Evolutionary conservation across 2,113 vertebrate species (phyloP), one percentile per base, ranked within the genome.

Genomic region (Thunnus thynnus): DNA sequence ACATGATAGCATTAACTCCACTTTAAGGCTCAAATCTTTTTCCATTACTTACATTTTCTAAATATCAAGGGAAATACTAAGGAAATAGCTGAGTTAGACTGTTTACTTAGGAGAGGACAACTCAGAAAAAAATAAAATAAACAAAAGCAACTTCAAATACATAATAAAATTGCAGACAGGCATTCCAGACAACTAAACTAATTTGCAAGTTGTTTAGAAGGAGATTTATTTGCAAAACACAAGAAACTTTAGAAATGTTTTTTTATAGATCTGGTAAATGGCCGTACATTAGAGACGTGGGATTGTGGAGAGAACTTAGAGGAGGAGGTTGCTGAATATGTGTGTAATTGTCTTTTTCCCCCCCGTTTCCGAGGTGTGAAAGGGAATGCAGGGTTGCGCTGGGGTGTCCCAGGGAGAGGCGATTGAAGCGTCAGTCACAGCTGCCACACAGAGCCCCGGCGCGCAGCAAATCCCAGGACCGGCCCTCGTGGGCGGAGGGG

Each of bases 351-450:
- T 93, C 90, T 92, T 92, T 88, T 83, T 78, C 64, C 76, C 72
- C 82, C 82, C 87, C 86, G 90, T 93, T 94, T 94, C 93, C 92
- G 91, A 94, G 93, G 94, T 88, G 92, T 94, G 93, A 95, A 94
- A 94, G 92, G 86, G 93, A 93, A 93, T 93, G 93, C 82, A 69
- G 91, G 87, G 88, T 86, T 91, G 92, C 72, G n/a, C 84, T 81
- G 87, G 88, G 94, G 85, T 61, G 88, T 95, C 94, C 94, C 86
- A 71, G 92, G 83, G 95, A 88, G 94, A 87, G 78, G 81, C 94
- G 88, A 95, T 94, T 95, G 94, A 95, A 94, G 89, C 91, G 88
- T 94, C 91, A 94, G 86, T 95, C 94, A 94, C 94, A 95, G 93
- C 94, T 95, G 94, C 94, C 95, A 95, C 92, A 90, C 89, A 86